Percentiles rank a stretch among this genome's conserved stretches.
phyloP scores from a whole-genome alignment of 2,888 invertebrate genomes.

The Morpho helenor region DNA sequence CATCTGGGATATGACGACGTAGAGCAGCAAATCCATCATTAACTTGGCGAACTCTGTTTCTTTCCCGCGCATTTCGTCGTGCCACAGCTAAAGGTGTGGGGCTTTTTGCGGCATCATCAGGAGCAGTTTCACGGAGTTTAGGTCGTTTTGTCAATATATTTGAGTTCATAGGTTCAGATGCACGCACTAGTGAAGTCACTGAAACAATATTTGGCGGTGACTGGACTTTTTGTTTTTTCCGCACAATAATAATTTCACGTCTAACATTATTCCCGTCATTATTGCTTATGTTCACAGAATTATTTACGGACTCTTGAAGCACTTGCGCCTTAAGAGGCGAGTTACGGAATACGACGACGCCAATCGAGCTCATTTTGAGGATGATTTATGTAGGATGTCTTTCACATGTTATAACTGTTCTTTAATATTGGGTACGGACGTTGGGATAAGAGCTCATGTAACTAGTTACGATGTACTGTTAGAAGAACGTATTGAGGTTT shows the following conservation, averaged over 20 bases:
- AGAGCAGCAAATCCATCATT: slow-evolving; percentile 95
- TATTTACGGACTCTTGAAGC: slow-evolving; percentile 82
- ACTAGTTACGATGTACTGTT: slow-evolving; percentile 38
- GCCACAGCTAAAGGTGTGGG: slow-evolving; percentile 91
- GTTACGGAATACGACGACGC: slow-evolving; percentile 80
- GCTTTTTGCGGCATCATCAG: slow-evolving; percentile 66
- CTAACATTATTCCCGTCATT: slow-evolving; percentile 54
- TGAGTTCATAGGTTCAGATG: slow-evolving; percentile 49
- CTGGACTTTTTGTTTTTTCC: slow-evolving; percentile 70
- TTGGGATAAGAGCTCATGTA: slow-evolving; percentile 47
- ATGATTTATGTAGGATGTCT: slow-evolving; percentile 44
- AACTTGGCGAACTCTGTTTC: slow-evolving; percentile 95
- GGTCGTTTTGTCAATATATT: slow-evolving; percentile 54
- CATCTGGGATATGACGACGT: slow-evolving; percentile 91
- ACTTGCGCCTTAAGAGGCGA: slow-evolving; percentile 81
- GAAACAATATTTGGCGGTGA: slow-evolving; percentile 58
- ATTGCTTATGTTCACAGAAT: slow-evolving; percentile 76
- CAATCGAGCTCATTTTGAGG: slow-evolving; percentile 76
- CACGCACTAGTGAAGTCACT: slow-evolving; percentile 66
- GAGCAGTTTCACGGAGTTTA: slow-evolving; percentile 62
- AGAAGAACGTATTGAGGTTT: slow-evolving; percentile 37
- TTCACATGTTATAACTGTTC: slow-evolving; percentile 64
- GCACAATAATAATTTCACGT: slow-evolving; percentile 76
- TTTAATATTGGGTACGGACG: slow-evolving; percentile 46
- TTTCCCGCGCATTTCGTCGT: slow-evolving; percentile 93